Evolutionary conservation across 1,140 invertebrate genomes (phyloP), one percentile per base, ranked within the genome.

Genomic region (Temnothorax longispinosus): DNA sequence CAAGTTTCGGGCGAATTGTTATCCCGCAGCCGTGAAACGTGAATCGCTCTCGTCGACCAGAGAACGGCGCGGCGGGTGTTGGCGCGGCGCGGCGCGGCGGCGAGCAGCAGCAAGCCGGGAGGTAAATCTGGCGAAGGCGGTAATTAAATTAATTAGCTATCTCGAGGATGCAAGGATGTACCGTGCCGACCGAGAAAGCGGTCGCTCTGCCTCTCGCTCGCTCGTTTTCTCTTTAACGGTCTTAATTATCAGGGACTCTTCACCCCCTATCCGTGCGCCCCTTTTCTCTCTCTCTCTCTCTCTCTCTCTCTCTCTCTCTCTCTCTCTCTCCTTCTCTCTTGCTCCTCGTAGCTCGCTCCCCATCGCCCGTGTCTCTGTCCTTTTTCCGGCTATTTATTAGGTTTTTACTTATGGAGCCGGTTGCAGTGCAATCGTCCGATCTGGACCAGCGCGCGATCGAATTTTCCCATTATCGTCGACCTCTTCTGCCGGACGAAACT

Each of bases 81-180:
- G 18, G 27, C 52, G 18, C 27, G 27, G 27, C 27, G 58, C 5
- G 35, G 15, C 15, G 47, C n/a, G 85, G 58, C 35, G 75, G 64
- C 54, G 75, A 54, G 72, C 58, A 65, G 84, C 87, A 88, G 35
- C 58, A 60, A 74, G 71, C 44, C 44, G 60, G 86, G 85, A 86
- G 92, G 81, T 86, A 92, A 93, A 93, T 94, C 92, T 92, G 91
- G 89, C 85, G 82, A 77, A 87, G 80, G 81, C 90, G 93, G 94
- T 94, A 95, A 94, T 94, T 94, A 94, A 95, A 94, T 94, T 94
- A 94, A 94, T 95, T 95, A 94, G 92, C 93, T 93, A 93, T 92
- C 92, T 94, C 86, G 91, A 94, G 91, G 91, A 94, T 93, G 93
- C 93, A 92, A 94, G 93, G 91, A 92, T 88, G 88, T 76, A 89